Evolutionary conservation across 2,888 invertebrate genomes (phyloP).

Genomic region (Elmis aenea): DNA sequence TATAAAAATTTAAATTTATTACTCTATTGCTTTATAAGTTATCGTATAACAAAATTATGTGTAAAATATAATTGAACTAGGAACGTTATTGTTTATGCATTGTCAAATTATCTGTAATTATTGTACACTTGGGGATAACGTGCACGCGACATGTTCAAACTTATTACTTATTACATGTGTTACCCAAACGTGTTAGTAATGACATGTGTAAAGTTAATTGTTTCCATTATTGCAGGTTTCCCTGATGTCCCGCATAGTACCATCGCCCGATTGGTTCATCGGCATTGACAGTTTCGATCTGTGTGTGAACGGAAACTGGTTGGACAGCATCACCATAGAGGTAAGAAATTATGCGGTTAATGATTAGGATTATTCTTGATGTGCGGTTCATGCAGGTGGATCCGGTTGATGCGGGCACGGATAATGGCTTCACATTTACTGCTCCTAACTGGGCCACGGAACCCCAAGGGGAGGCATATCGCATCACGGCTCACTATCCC

Average conservation of each 20-base stretch:
- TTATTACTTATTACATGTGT: too few species aligned
- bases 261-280: conserved; percentile 93
- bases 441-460: conserved; percentile 95
- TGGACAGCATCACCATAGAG: conserved; percentile 84
- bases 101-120: too few species aligned
- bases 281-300: conserved; percentile 89
- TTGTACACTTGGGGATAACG: too few species aligned
- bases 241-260: conserved; percentile 83
- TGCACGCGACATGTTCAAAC: too few species aligned
- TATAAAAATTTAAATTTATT: too few species aligned
- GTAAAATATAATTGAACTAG: too few species aligned
- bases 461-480: conserved; percentile 82
- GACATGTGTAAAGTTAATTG: background rate
- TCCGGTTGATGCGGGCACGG: conserved; percentile 89
- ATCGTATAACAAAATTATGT: too few species aligned
- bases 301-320: conserved; percentile 88
- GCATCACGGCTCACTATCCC: conserved; percentile 84
- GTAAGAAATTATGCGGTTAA: conserved; percentile 46
- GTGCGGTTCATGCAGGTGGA: conserved; percentile 59
- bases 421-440: conserved; percentile 93
- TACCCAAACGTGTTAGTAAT: too few species aligned
- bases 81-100: too few species aligned
- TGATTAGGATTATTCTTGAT: conserved; percentile 11
- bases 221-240: conserved; percentile 64
- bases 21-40: too few species aligned